Base-by-base conservation (phyloP, 1,140 invertebrate species). In the Argopecten irradians region DNA sequence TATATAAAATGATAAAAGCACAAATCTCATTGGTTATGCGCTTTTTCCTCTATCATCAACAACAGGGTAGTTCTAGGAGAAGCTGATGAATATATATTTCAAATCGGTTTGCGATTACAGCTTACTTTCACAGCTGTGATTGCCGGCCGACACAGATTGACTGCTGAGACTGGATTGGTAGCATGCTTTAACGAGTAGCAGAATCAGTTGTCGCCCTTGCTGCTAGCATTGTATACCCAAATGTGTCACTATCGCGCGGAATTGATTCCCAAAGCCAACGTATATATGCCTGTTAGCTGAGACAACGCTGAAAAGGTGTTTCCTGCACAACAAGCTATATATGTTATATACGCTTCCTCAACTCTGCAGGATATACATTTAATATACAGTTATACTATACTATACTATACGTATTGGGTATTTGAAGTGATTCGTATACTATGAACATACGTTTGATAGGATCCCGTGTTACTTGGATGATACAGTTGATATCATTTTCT, bases 61-160 rank as follows among this genome's bases (percentile, higher is more conserved):
- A 28, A n/a, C 28, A 11, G 22, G n/a, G 28, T 28, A 71, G 55
- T 11, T 1, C 8, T 28, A 8, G 8, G n/a, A 28, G 55, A 71
- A 71, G n/a, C 55, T 28, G 22, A 71, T 71, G 55, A 71, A 71
- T 71, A 71, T 71, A n/a, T 71, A 71, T 71, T 71, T 71, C 22
- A 71, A 71, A 71, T 71, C 22, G 55, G 55, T 71, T 71, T n/a
- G 22, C n/a, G 55, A 71, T 71, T 71, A 71, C 55, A 7, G 55
- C 5, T 71, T 71, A 2, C 55, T 71, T 28, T 28, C 55, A 16
- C 55, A 71, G 55, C 55, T 71, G 55, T 71, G 55, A 71, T 71
- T 71, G 55, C 55, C 55, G 55, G 55, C 55, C n/a, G 1, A 8
- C 55, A 28, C 55, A 28, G 55, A 71, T 71, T 71, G 55, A 71